Conservation (phyloP, 2,888 invertebrate genomes). For the Coleophora deauratella region DNA sequence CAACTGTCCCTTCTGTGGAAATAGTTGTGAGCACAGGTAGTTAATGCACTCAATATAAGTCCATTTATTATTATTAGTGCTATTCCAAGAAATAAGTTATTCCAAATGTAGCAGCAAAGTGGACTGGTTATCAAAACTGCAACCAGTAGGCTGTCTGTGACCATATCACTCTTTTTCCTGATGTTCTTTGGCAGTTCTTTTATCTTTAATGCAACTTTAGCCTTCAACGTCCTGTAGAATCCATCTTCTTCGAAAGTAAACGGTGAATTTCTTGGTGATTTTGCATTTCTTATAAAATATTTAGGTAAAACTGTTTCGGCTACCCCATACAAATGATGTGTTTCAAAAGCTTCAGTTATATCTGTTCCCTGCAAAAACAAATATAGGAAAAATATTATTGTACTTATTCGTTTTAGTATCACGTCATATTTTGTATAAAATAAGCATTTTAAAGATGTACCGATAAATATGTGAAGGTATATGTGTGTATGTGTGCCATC, state of each 20-base stretch:
- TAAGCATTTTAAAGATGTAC: too few species aligned
- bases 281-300: slow-evolving; percentile 78
- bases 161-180: slow-evolving; percentile 43
- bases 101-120: slow-evolving; percentile 43
- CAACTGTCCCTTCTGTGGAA: slow-evolving; percentile 85
- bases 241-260: slow-evolving; percentile 84
- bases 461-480: too few species aligned
- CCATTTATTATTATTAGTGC: slow-evolving; percentile 33
- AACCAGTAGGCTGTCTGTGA: slow-evolving; percentile 40
- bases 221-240: slow-evolving; percentile 83
- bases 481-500: too few species aligned
- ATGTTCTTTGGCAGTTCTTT: slow-evolving; percentile 60
- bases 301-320: slow-evolving; percentile 78
- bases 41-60: slow-evolving; percentile 43
- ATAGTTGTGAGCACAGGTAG: slow-evolving; percentile 83
- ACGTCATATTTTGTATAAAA: too few species aligned
- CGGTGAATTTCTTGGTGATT: slow-evolving; percentile 77
- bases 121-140: slow-evolving; percentile 35
- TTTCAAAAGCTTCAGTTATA: slow-evolving; percentile 78
- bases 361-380: slow-evolving; percentile 76
- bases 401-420: too few species aligned
- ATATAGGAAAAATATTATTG: too few species aligned
- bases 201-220: slow-evolving; percentile 69
- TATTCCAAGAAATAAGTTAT: slow-evolving; percentile 33
- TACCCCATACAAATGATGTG: slow-evolving; percentile 71